Conservation (phyloP, 2,797 vertebrate species). For the Acridotheres tristis region DNA sequence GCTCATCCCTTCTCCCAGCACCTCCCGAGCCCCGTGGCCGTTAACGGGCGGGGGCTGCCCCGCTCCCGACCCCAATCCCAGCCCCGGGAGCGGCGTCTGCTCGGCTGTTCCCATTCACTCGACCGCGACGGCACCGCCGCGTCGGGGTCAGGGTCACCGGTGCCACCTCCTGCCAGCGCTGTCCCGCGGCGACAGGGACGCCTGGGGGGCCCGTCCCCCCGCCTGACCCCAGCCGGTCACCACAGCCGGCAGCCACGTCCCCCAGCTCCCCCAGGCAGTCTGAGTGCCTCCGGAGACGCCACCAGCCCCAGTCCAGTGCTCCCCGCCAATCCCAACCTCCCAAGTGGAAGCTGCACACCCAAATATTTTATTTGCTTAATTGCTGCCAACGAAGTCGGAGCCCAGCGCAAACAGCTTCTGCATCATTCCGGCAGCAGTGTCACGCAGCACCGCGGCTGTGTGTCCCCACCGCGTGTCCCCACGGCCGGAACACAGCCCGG, state of each 20-base stretch:
- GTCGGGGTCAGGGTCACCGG: not conserved
- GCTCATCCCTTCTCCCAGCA: not conserved
- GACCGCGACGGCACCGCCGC: not conserved
- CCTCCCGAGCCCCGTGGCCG: not conserved
- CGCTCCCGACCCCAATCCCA: not conserved
- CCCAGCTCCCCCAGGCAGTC: not conserved
- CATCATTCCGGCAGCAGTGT: not conserved
- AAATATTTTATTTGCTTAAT: not conserved
- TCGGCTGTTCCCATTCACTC: not conserved
- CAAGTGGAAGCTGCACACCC: not conserved
- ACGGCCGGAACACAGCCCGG: not conserved
- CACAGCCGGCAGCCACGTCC: not conserved
- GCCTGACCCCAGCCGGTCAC: not conserved
- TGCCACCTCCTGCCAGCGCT: not conserved
- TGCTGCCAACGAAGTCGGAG: not conserved
- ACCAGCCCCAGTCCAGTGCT: fast-evolving
- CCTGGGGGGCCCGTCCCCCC: not conserved
- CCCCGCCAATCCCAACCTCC: not conserved
- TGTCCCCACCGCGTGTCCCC: not conserved
- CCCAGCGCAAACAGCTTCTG: not conserved
- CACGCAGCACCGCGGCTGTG: not conserved
- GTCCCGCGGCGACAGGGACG: not conserved
- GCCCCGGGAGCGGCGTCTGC: not conserved
- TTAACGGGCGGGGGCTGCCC: not conserved
- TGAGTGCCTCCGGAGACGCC: not conserved